Base-by-base conservation (phyloP, 2,888 invertebrate species). In the Drosophila flavopinicola region DNA sequence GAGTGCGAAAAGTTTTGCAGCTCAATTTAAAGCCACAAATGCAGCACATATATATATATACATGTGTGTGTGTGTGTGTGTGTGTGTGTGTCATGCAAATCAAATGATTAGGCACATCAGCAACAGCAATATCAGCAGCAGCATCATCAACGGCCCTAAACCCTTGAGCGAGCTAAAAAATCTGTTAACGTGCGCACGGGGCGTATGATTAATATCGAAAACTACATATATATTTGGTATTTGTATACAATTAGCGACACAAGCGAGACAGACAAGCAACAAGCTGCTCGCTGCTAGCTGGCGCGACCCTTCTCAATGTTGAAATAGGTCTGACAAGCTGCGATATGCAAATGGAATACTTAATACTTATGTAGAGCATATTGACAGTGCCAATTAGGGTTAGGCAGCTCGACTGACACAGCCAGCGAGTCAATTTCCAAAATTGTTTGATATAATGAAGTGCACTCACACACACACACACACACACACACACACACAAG, bases 271-370 rank as follows among this genome's bases (percentile, higher is more conserved):
- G n/a, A 60, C 66, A 75, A 29, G 44, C 45, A 29, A 7, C 29
- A 24, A 33, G 53, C 51, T 35, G 15, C 33, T 38, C 33, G 49
- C 56, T 41, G 13, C 54, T 24, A 37, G 42, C 32, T 48, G 39
- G 25, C 24, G 6, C 70, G 84, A 86, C 88, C 86, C 88, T 85
- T 69, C 69, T 86, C 88, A 86, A 87, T 72, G 73, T 76, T 88
- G 78, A 88, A 75, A 85, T 75, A 75, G 88, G 88, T 86, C 65
- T 70, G 87, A 78, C 87, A 73, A 54, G 58, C 27, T 39, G 17
- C 15, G 48, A 53, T 48, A 66, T 66, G 70, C 52, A 64, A 74
- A 69, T 69, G 69, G 51, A 57, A 65, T 57, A 68, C 68, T 63
- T 63, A 63, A 66, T 64, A 76, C 74, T 51, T 58, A 53, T 49